Conservation (phyloP, 1,140 invertebrate species). For the Ceratina japonica region DNA sequence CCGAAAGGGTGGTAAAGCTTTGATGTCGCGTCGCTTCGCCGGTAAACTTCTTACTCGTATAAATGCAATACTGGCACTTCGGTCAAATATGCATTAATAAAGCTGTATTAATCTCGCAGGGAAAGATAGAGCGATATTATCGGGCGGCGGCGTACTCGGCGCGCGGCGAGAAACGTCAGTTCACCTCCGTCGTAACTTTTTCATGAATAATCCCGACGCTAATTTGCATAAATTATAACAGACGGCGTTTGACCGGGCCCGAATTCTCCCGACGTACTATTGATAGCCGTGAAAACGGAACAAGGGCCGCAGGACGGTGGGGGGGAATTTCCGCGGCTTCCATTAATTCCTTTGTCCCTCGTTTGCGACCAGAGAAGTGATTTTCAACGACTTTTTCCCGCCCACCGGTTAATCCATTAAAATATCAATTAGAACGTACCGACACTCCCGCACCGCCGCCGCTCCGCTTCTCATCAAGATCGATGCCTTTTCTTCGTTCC, state of each 20-base stretch:
- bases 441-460: background rate
- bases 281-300: constrained; percentile 65
- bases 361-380: constrained; percentile 53
- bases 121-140: constrained; percentile 62
- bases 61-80: constrained; percentile 40
- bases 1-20: constrained; percentile 3
- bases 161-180: constrained; percentile 45
- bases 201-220: constrained; percentile 73
- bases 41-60: constrained; percentile 40
- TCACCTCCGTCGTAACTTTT: constrained; percentile 68
- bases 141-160: constrained; percentile 56
- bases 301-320: constrained; percentile 50
- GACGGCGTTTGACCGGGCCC: constrained; percentile 70
- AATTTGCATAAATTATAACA: constrained; percentile 76
- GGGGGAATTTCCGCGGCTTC: constrained; percentile 71
- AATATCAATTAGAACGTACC: constrained; percentile 76
- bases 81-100: constrained; percentile 55
- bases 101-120: constrained; percentile 61
- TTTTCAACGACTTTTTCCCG: constrained; percentile 59
- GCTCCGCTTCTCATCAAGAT: constrained; percentile 48
- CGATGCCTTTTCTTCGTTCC: constrained; percentile 41
- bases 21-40: constrained; percentile 6
- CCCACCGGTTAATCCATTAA: constrained; percentile 71
- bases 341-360: constrained; percentile 79
- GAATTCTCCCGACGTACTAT: constrained; percentile 59